Base-by-base conservation (phyloP, 1,140 invertebrate species). In the Euura lappo region DNA sequence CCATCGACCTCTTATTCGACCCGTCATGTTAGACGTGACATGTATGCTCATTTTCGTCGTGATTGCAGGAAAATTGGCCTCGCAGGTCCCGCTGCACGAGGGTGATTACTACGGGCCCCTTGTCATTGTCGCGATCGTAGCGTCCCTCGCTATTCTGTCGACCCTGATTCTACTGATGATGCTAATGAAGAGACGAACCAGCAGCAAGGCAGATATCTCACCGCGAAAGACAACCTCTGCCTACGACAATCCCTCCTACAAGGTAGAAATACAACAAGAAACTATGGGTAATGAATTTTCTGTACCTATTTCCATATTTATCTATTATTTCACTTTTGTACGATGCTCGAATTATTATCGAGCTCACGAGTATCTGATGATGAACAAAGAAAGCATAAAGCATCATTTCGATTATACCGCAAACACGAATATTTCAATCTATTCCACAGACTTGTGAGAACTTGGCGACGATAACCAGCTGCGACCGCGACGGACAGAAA, bases 241-340 rank as follows among this genome's bases (percentile, higher is more conserved):
- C 65, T 97, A 97, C 83, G 96, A 97, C 85, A 97, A 97, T 89
- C 96, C 96, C 71, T 96, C 95, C 79, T 97, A 97, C 89, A 97
- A 97, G 92, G 94, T 97, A 88, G 94, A 96, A 87, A 92, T 95
- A 87, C 94, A 96, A 88, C 94, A 96, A 90, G 94, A 96, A 89
- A 95, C 94, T 84, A 95, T 96, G 94, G 93, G 94, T 95, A 91
- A 89, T 88, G 88, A 76, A 84, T 71, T 85, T 82, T 83, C 75
- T 84, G 45, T 65, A 71, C 4, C 28, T 72, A 45, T 68, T 2
- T 7, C 42, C n/a, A 43, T 60, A 42, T 68, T 71, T 47, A 2
- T 44, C 67, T 10, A 68, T 43, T 68, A 66, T 67, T 71, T 69
- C 44, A 47, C 5, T 65, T 70, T 46, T n/a, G 43, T 65, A 42